Conservation (phyloP, 2,113 vertebrate genomes). For the Podocnemis expansa region DNA sequence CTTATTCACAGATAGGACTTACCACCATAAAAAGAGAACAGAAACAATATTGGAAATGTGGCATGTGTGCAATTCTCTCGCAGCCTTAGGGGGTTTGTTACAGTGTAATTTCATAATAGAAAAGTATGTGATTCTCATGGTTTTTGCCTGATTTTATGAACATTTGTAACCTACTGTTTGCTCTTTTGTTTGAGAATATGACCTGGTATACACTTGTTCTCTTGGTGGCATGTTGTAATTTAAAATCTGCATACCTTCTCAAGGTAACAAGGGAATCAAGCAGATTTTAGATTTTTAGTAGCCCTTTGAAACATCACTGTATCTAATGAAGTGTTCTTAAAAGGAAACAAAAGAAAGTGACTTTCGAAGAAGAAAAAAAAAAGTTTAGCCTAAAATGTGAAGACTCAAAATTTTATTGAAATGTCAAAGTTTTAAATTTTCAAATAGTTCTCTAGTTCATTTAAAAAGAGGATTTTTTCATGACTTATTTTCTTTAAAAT, state of each 20-base stretch:
- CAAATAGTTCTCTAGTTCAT: neutral
- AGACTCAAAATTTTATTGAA: neutral
- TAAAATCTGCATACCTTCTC: neutral
- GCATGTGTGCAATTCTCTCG: neutral
- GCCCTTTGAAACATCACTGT: neutral
- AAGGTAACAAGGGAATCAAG: neutral
- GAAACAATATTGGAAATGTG: neutral
- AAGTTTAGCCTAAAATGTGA: neutral
- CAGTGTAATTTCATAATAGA: neutral
- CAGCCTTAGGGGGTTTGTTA: neutral
- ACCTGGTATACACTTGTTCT: neutral
- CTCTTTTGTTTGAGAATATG: neutral
- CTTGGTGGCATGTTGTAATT: neutral
- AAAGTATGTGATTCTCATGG: neutral
- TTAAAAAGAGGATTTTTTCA: neutral
- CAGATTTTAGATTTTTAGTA: neutral
- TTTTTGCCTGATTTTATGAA: neutral
- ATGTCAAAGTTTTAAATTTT: neutral
- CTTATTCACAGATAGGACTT: neutral
- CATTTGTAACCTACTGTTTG: neutral
- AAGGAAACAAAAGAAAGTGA: neutral
- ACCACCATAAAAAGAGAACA: constrained; percentile 8
- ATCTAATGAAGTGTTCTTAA: neutral
- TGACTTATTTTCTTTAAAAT: neutral
- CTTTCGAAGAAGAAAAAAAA: neutral